A percentile compares a stretch with the other conserved stretches of the same genome.
Conservation (phyloP, 2,888 invertebrate species). For the Nemoura dubitans region DNA sequence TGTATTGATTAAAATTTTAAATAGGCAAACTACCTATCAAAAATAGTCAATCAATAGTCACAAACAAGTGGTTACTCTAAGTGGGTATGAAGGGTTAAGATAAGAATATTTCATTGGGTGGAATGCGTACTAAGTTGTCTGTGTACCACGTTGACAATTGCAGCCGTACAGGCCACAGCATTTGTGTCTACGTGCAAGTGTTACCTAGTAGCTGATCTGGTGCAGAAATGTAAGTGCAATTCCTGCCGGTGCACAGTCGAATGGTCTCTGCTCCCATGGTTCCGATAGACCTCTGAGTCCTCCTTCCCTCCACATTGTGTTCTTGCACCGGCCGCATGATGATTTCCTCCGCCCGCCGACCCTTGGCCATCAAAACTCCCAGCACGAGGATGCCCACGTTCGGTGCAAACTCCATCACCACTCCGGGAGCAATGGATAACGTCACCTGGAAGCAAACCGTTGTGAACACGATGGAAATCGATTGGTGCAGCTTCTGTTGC, state of each 20-base stretch:
- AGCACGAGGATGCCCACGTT: constrained; percentile 95
- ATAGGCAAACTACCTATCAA: too few species aligned
- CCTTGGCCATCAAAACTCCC: constrained; percentile 87
- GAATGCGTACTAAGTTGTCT: too few species aligned
- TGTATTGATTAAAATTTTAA: too few species aligned
- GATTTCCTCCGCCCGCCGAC: constrained; percentile 78
- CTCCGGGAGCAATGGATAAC: constrained; percentile 87
- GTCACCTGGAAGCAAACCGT: constrained; percentile 63
- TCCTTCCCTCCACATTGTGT: constrained; percentile 60
- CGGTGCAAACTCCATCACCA: constrained; percentile 91
- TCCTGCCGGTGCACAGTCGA: constrained; percentile 80
- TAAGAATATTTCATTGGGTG: too few species aligned
- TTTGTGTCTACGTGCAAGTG: too few species aligned
- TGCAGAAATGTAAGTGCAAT: constrained; percentile 63
- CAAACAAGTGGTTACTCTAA: too few species aligned
- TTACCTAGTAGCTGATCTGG: constrained; percentile 37
- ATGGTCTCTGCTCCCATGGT: constrained; percentile 67
- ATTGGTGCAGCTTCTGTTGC: too few species aligned
- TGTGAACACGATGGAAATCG: not conserved
- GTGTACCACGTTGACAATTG: too few species aligned
- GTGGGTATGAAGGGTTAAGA: too few species aligned
- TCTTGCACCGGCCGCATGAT: constrained; percentile 72
- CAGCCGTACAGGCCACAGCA: too few species aligned
- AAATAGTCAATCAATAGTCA: too few species aligned
- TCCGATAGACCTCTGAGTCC: constrained; percentile 59